Evolutionary conservation across 2,113 vertebrate genomes (phyloP).

Genomic region (Hydrolagus affinis): DNA sequence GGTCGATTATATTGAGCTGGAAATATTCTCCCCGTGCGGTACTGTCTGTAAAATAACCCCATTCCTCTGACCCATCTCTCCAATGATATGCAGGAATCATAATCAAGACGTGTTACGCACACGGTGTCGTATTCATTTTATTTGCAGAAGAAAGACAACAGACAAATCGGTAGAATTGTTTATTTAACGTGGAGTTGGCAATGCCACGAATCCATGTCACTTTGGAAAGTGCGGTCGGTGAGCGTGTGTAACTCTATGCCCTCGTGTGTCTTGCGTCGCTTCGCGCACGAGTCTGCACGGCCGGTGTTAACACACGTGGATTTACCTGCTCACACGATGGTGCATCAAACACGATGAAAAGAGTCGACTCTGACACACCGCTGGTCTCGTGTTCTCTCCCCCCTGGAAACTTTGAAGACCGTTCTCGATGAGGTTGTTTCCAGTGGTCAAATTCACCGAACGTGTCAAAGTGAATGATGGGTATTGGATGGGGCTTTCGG

Average conservation of each 20-base stretch:
- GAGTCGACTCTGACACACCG: no score
- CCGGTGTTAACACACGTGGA: neutral
- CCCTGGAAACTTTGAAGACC: constrained; percentile 1
- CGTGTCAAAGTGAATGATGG: neutral
- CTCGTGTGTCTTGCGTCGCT: no score
- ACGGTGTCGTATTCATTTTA: no score
- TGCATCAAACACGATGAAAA: neutral
- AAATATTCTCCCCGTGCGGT: neutral
- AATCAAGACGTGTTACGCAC: neutral
- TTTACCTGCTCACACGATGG: no score
- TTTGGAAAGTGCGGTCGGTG: neutral
- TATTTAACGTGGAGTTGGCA: neutral
- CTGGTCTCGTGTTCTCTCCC: neutral
- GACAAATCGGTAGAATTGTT: neutral
- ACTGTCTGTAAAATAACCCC: neutral
- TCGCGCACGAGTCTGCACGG: neutral
- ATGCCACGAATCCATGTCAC: neutral
- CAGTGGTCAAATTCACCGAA: neutral
- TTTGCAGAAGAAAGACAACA: constrained; percentile 4
- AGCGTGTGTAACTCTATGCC: neutral
- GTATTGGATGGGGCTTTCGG: neutral
- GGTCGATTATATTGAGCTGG: no score
- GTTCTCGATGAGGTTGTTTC: no score
- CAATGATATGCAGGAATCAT: neutral
- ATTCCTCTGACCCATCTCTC: neutral